Evolutionary conservation across 2,113 vertebrate species (phyloP).

Genomic region (Prochilodus magdalenae): DNA sequence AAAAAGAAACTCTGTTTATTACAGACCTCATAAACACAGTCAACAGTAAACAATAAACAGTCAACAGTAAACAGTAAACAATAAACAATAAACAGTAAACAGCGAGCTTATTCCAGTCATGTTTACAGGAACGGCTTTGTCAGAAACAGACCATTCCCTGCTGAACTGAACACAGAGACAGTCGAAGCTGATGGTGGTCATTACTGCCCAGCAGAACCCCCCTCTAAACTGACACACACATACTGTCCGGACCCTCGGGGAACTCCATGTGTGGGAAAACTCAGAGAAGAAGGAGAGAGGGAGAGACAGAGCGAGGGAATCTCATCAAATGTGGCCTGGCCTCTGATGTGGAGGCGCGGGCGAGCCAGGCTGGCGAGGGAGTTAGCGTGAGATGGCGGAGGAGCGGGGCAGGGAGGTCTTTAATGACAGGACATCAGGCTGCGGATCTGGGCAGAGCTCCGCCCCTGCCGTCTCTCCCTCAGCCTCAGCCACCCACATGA

Average conservation of each 20-base stretch:
- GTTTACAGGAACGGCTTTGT: too few species aligned
- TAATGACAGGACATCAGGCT: constrained; percentile 28
- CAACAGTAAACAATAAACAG: too few species aligned
- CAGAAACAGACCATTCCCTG: too few species aligned
- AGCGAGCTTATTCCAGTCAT: too few species aligned
- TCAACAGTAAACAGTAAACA: too few species aligned
- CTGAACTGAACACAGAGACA: background rate
- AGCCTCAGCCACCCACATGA: constrained; percentile 40
- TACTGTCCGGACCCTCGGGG: background rate
- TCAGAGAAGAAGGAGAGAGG: background rate
- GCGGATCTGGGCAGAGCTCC: background rate
- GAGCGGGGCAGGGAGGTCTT: constrained; percentile 30
- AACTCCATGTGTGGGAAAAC: background rate
- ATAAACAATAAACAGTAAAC: too few species aligned
- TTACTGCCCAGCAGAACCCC: background rate
- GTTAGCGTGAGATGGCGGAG: background rate
- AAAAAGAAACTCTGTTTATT: too few species aligned
- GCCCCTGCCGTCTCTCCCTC: constrained; percentile 12
- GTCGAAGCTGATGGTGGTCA: background rate
- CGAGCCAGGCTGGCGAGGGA: constrained; percentile 40
- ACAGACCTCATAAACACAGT: too few species aligned
- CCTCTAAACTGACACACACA: background rate
- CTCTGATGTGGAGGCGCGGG: constrained; percentile 59
- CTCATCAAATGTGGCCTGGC: constrained; percentile 61
- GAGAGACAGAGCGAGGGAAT: background rate